phyloP scores from a whole-genome alignment of 2,888 invertebrate genomes.

The Hyles lineata region DNA sequence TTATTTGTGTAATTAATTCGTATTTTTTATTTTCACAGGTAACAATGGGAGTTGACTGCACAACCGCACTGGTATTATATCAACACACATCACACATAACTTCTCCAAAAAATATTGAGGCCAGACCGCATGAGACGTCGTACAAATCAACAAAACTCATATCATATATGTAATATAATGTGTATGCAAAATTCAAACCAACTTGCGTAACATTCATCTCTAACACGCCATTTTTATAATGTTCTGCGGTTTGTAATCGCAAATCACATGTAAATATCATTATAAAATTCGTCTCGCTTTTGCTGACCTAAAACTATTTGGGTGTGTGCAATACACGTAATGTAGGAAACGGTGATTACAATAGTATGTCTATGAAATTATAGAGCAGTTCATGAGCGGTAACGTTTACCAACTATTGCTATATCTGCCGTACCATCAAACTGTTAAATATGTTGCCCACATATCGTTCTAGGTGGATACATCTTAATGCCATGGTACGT shows the following conservation, averaged over 20 bases:
- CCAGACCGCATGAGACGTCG: neutral
- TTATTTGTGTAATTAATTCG: neutral
- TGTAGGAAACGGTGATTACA: neutral
- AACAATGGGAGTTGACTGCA: neutral
- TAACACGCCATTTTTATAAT: neutral
- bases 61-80: neutral
- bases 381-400: no score
- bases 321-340: neutral
- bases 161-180: neutral
- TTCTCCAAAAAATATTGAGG: neutral
- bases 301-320: conserved; percentile 4
- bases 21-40: conserved; percentile 1
- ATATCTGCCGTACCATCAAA: no score
- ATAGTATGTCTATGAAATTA: neutral
- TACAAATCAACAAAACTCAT: neutral
- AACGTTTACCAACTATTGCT: no score
- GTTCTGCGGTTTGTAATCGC: conserved; percentile 4
- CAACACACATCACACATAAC: neutral
- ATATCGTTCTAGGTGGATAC: no score
- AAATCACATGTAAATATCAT: conserved; percentile 20
- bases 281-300: conserved; percentile 12
- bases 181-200: neutral
- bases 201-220: neutral
- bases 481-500: no score
- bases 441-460: no score